phyloP scores from a whole-genome alignment of 1,140 invertebrate genomes.

The Drosophila parabipectinata region DNA sequence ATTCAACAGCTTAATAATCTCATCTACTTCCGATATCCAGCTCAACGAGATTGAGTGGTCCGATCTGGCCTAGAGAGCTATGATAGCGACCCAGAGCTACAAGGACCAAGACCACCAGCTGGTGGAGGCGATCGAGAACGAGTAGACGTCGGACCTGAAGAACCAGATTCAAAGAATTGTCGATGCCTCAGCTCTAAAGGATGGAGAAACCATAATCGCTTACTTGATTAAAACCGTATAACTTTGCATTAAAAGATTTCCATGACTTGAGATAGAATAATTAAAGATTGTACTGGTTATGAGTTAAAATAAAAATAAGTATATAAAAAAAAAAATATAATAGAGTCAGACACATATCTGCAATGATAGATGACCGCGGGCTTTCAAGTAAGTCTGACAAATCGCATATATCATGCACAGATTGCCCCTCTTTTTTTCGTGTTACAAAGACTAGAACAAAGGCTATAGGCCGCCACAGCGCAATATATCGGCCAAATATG shows the following conservation, averaged over 20 bases:
- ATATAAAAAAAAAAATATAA: background rate
- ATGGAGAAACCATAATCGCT: slow-evolving; percentile 37
- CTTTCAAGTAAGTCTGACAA: slow-evolving; percentile 25
- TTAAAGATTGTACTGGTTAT: too few species aligned
- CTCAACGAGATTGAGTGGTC: slow-evolving; percentile 50
- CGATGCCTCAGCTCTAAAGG: slow-evolving; percentile 58
- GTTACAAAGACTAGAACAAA: slow-evolving; percentile 38
- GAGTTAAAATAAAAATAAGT: background rate
- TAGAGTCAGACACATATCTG: background rate
- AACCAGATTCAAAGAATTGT: slow-evolving; percentile 54
- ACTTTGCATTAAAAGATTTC: too few species aligned
- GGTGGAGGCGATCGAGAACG: slow-evolving; percentile 66
- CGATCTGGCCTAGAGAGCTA: slow-evolving; percentile 18
- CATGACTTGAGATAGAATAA: too few species aligned
- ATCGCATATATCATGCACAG: slow-evolving; percentile 1
- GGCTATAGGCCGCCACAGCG: slow-evolving; percentile 17
- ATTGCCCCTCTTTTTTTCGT: slow-evolving; percentile 3
- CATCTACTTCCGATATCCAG: slow-evolving; percentile 45
- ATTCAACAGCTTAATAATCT: background rate
- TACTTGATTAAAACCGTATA: too few species aligned
- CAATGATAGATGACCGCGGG: slow-evolving; percentile 15
- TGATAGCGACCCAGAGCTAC: slow-evolving; percentile 22
- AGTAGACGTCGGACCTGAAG: slow-evolving; percentile 65
- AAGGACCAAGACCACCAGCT: slow-evolving; percentile 55
- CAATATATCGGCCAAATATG: slow-evolving; percentile 38